Base-by-base conservation (phyloP, 2,797 vertebrate genomes). In the Rhadinocentrus ornatus region DNA sequence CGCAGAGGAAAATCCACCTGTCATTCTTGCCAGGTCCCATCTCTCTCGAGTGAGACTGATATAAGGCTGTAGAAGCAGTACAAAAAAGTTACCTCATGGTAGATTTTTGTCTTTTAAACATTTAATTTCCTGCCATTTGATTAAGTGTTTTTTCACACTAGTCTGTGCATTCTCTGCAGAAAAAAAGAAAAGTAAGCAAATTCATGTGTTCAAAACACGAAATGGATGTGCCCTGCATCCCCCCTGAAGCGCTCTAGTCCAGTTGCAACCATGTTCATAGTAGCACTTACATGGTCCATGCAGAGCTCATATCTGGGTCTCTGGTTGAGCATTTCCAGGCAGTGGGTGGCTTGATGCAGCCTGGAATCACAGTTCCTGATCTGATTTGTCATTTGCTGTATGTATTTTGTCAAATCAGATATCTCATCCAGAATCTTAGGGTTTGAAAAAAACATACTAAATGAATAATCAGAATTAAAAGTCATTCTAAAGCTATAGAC, bases 251-350 rank as follows among this genome's bases (percentile, higher is more conserved):
- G 3, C 13, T 11, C 13, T 4, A 5, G 4, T 41, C 13, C 39
- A 41, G 13, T 18, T 41, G 39, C 39, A 41, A 6, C 15, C 39
- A 16, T 16, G 39, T 15, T 41, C 39, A 41, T 16, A 5, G 13
- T 16, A 4, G 34, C 15, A 3, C 58, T 27, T 39, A 77, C 78
- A 7, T 27, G n/a, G 58, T 82, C 81, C 60, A 75, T 6, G 48
- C 81, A 80, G 54, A 64, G 69, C 52, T 81, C 78, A 0, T 0
- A 29, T 73, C 74, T 29, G 48, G 71, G 70, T 65, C 83, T 84
- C 55, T 76, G 77, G 50, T 75, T 70, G 57, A 84, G 72, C 69
- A 82, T 72, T 52, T 84, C 58, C 63, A 88, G 72, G 37, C 64
- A 13, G 20, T 76, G 58, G 11, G 32, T 57, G 39, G 64, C 56